A percentile compares a stretch with the other conserved stretches of the same genome.
phyloP scores from a whole-genome alignment of 2,797 vertebrate genomes.

The Capromys pilorides region DNA sequence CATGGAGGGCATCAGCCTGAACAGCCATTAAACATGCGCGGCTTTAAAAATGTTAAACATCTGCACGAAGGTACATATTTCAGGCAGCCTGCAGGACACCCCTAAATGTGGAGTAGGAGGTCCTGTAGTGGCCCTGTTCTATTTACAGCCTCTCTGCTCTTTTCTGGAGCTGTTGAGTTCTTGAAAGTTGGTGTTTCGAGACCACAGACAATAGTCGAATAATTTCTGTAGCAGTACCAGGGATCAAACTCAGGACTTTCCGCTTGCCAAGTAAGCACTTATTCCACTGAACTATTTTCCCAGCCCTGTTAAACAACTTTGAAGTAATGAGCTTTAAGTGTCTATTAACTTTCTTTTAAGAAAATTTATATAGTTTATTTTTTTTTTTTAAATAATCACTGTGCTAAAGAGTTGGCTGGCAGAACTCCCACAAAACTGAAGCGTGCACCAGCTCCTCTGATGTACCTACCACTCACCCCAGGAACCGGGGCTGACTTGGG shows the following conservation, averaged over 20 bases:
- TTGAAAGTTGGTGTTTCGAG: not conserved
- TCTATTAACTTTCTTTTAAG: conserved; percentile 1
- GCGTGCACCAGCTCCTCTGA: not conserved
- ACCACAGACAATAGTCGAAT: not conserved
- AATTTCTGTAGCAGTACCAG: not conserved
- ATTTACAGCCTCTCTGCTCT: not conserved
- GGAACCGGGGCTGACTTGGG: too few species aligned
- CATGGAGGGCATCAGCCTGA: not conserved
- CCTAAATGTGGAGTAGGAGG: not conserved
- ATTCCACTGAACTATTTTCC: too few species aligned
- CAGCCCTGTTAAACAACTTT: not conserved
- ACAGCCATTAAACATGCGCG: not conserved
- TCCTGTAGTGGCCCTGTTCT: not conserved
- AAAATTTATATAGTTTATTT: conserved; percentile 38
- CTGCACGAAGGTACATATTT: not conserved
- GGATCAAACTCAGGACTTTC: too few species aligned
- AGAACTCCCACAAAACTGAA: not conserved
- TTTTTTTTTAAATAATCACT: conserved; percentile 22
- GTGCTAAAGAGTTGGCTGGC: conserved; percentile 48
- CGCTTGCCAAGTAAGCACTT: too few species aligned
- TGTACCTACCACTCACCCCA: too few species aligned
- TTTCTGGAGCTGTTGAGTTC: not conserved
- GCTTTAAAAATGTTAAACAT: not conserved
- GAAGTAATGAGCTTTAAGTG: not conserved
- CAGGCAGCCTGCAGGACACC: not conserved